Evolutionary conservation across 2,113 vertebrate genomes (phyloP).

Genomic region (Accipiter virgatus): DNA sequence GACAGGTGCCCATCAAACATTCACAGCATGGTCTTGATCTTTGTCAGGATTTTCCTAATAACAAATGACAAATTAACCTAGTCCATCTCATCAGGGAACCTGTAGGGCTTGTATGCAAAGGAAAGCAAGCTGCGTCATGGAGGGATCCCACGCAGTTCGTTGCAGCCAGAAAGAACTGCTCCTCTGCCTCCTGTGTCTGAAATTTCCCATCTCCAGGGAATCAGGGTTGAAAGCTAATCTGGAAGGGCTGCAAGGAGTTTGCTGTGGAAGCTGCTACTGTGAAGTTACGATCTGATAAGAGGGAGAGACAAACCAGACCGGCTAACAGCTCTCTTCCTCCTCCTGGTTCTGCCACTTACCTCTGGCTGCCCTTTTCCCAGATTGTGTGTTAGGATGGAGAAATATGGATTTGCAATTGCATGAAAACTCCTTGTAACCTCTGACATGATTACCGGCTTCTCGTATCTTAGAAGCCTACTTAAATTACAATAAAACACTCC

Average conservation of each 20-base stretch:
- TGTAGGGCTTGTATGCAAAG: neutral
- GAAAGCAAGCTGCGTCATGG: neutral
- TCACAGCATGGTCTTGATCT: neutral
- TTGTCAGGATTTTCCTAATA: neutral
- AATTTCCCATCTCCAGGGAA: neutral
- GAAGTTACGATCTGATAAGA: constrained; percentile 9
- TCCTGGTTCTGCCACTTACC: constrained; percentile 9
- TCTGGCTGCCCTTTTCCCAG: neutral
- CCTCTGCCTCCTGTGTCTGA: neutral
- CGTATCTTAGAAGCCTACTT: neutral
- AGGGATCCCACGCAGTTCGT: neutral
- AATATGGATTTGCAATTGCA: neutral
- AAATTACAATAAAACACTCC: constrained; percentile 30
- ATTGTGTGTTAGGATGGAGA: neutral
- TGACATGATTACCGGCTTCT: neutral
- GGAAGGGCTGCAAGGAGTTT: constrained; percentile 3
- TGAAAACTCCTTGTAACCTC: neutral
- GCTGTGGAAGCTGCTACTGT: constrained; percentile 1
- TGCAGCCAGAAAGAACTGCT: neutral
- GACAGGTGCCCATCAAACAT: neutral
- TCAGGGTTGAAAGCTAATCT: neutral
- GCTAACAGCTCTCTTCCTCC: neutral
- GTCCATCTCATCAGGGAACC: neutral
- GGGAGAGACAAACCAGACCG: constrained; percentile 18
- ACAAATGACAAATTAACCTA: neutral